Evolutionary conservation across 1,140 invertebrate species (phyloP).

Genomic region (Drosophila pandora): DNA sequence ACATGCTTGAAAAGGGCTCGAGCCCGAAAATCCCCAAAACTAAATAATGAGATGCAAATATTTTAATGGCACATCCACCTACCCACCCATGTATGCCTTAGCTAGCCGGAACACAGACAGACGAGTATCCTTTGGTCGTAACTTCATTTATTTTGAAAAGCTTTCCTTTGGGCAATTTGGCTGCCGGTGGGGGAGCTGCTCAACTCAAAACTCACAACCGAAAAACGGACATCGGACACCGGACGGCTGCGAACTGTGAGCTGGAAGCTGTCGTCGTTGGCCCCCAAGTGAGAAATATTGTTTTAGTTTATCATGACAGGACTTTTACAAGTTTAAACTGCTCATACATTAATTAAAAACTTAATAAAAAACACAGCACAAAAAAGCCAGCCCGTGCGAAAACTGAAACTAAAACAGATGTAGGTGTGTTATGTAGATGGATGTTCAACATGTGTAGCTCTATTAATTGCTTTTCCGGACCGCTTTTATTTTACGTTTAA

Average conservation of each 20-base stretch:
- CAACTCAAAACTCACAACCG: slow-evolving; percentile 9
- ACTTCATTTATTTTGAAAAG: slow-evolving; percentile 77
- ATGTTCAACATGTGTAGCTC: slow-evolving; percentile 47
- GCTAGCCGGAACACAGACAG: slow-evolving; percentile 16
- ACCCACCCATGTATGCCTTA: slow-evolving; percentile 4
- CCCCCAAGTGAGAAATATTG: slow-evolving; percentile 79
- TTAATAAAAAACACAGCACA: slow-evolving; percentile 71
- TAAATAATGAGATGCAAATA: slow-evolving; percentile 80
- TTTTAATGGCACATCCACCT: slow-evolving; percentile 67
- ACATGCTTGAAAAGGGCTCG: not conserved
- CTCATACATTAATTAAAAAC: slow-evolving; percentile 83
- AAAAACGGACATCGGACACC: slow-evolving; percentile 7
- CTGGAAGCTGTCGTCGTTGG: slow-evolving; percentile 43
- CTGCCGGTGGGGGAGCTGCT: slow-evolving; percentile 11
- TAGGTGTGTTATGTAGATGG: slow-evolving; percentile 33
- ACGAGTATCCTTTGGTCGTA: slow-evolving; percentile 40
- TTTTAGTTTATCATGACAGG: slow-evolving; percentile 82
- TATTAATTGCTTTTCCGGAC: slow-evolving; percentile 40
- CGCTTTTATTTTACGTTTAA: slow-evolving; percentile 21
- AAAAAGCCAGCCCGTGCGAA: slow-evolving; percentile 23
- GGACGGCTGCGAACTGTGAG: slow-evolving; percentile 1
- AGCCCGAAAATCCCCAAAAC: slow-evolving; percentile 28
- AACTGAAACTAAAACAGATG: slow-evolving; percentile 42
- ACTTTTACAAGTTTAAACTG: slow-evolving; percentile 82
- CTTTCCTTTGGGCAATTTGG: slow-evolving; percentile 52